phyloP scores from a whole-genome alignment of 2,888 invertebrate species.

The Eupithecia abbreviata region DNA sequence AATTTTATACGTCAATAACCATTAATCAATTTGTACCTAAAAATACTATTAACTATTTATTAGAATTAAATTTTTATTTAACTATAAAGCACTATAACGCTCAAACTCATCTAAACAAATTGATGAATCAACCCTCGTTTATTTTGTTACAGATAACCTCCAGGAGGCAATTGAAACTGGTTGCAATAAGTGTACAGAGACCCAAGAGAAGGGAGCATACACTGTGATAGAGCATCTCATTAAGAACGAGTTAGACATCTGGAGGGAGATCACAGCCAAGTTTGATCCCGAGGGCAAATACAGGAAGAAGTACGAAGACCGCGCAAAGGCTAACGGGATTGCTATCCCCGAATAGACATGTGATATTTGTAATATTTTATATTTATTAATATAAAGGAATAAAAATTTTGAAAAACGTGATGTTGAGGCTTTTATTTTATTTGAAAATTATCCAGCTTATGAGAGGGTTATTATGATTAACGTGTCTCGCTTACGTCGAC shows the following conservation, averaged over 20 bases:
- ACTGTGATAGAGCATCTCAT: constrained; percentile 87
- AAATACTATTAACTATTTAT: too few relatives aligned
- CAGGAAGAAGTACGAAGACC: constrained; percentile 85
- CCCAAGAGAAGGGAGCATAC: constrained; percentile 85
- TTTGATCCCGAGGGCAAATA: constrained; percentile 88
- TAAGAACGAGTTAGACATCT: constrained; percentile 85
- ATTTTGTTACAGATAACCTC: constrained; percentile 74
- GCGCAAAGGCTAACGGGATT: constrained; percentile 81
- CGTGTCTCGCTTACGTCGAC: neutral
- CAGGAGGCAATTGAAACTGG: constrained; percentile 87
- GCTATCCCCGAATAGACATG: constrained; percentile 55
- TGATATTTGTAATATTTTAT: constrained; percentile 15
- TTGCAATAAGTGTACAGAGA: constrained; percentile 87
- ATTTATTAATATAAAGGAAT: neutral
- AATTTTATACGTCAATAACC: too few relatives aligned
- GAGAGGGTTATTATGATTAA: neutral
- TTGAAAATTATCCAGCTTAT: neutral
- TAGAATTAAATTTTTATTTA: too few relatives aligned
- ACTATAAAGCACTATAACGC: neutral
- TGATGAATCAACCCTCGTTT: neutral
- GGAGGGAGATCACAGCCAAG: constrained; percentile 86
- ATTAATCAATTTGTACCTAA: too few relatives aligned
- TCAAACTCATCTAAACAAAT: too few relatives aligned
- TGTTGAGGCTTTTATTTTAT: neutral
- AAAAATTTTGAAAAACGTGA: neutral